phyloP scores from a whole-genome alignment of 2,888 invertebrate genomes.

The Hirudinaria manillensis region DNA sequence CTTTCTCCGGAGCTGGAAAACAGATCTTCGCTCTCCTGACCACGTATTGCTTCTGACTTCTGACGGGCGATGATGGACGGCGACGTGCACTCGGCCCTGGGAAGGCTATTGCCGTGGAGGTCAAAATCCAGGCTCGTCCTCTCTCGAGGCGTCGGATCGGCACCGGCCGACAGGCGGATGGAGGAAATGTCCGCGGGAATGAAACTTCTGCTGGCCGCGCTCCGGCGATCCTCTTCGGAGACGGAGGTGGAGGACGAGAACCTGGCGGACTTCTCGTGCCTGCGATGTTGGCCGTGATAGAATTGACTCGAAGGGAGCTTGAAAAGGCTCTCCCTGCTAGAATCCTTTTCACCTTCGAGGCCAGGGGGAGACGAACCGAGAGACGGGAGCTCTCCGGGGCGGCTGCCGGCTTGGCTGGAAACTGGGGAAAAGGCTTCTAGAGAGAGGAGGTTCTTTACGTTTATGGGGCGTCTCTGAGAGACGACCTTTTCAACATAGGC shows the following conservation, averaged over 20 bases:
- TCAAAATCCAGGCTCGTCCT: too few species aligned
- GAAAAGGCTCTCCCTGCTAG: background rate
- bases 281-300: background rate
- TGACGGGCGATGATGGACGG: too few species aligned
- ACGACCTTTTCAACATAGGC: too few species aligned
- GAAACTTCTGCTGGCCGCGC: background rate
- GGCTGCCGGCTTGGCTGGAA: background rate
- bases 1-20: too few species aligned
- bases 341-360: background rate
- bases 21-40: too few species aligned
- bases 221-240: background rate
- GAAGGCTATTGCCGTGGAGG: too few species aligned
- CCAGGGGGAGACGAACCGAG: slow-evolving; percentile 6
- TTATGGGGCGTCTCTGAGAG: too few species aligned
- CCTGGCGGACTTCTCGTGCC: background rate
- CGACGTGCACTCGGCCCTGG: too few species aligned
- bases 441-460: background rate
- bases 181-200: background rate
- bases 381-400: background rate
- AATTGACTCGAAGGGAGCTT: background rate
- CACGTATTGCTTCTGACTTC: too few species aligned
- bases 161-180: background rate
- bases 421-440: background rate
- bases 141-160: background rate
- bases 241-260: background rate